Base-by-base conservation (phyloP, 2,113 vertebrate species). In the Alligator sinensis region DNA sequence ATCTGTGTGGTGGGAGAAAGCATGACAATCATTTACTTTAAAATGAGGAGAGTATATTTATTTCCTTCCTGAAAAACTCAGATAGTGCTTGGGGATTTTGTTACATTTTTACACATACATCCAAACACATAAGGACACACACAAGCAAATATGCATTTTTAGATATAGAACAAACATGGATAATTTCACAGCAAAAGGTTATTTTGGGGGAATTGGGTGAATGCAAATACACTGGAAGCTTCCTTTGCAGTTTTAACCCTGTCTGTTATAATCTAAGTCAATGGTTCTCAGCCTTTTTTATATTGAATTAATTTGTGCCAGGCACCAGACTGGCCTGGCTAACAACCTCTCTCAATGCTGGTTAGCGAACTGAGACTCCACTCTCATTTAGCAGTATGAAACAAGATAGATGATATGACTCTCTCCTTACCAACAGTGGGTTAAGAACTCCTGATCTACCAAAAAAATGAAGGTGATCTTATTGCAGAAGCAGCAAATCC, bases 31-130 rank as follows among this genome's bases (percentile, higher is more conserved):
- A 28, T 83, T 91, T 87, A 84, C 12, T 5, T 82, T 12, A 87
- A 86, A 93, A 5, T 5, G 63, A n/a, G n/a, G 57, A 25, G 89
- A 92, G 77, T 0, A 0, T 28, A n/a, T 54, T 58, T 5, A n/a
- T 91, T 88, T 82, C 47, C n/a, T 30, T 82, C 88, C 5, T 66
- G 62, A 34, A 72, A 22, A 12, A 24, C n/a, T 72, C 74, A 54
- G 77, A 88, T 90, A 77, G 30, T 60, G 22, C 59, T 87, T 15
- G 30, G 89, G 57, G 74, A 91, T 76, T 97, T 95, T 84, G 91
- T 97, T 91, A 87, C 95, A 95, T 92, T 86, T 92, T 95, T 88
- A 87, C 81, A 88, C 60, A 21, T 54, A 30, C 0, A 14, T 12
- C 30, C 19, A 4, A 7, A 6, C 57, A 21, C 10, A 0, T 3